phyloP scores from a whole-genome alignment of 2,113 vertebrate species.

The Trinectes maculatus region DNA sequence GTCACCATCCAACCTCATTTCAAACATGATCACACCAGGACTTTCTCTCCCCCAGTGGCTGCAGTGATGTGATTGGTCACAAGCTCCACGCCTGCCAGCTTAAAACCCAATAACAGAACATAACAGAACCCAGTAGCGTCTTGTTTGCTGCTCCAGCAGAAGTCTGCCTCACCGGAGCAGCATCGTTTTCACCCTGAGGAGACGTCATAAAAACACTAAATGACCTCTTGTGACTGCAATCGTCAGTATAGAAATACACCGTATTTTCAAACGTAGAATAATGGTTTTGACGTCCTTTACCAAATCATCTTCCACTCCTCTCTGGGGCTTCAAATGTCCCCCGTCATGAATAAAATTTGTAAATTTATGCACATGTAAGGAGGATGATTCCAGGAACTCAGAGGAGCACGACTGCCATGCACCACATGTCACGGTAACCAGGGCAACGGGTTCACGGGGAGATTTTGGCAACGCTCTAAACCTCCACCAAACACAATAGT shows the following conservation, averaged over 20 bases:
- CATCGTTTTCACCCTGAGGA: neutral
- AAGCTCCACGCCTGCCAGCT: conserved; percentile 13
- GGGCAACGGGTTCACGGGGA: conserved; percentile 41
- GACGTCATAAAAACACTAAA: neutral
- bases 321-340: neutral
- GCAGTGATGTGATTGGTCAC: neutral
- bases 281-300: neutral
- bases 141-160: conserved; percentile 1
- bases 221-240: neutral
- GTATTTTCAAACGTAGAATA: too few relatives aligned
- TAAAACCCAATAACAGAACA: conserved; percentile 18
- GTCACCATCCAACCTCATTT: neutral
- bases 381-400: conserved; percentile 11
- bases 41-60: neutral
- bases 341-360: conserved; percentile 9
- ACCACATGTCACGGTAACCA: conserved; percentile 38
- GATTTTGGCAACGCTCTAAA: conserved; percentile 56
- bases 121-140: conserved; percentile 16
- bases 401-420: conserved; percentile 7
- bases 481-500: conserved; percentile 55
- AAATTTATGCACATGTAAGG: conserved; percentile 32
- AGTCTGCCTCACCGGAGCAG: neutral
- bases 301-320: neutral
- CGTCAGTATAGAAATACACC: neutral
- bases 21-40: neutral